phyloP scores from a whole-genome alignment of 2,113 vertebrate genomes.

The Rhinichthys klamathensis region DNA sequence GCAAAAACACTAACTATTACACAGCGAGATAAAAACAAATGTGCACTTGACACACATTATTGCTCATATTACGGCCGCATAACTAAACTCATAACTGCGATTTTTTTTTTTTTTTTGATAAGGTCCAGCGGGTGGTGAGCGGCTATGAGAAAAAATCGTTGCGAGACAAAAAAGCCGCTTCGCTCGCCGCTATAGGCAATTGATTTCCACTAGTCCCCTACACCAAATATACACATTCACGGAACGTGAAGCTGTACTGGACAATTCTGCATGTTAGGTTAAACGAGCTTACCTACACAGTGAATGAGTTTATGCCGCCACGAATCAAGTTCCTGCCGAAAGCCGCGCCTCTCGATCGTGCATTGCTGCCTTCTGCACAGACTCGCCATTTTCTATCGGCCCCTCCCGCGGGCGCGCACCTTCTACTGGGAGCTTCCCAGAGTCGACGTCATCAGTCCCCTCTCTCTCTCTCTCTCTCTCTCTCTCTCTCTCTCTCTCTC shows the following conservation, averaged over 20 bases:
- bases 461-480: constrained; percentile 55
- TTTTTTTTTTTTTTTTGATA: constrained; percentile 52
- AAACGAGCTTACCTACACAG: constrained; percentile 89
- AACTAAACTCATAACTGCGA: constrained; percentile 54
- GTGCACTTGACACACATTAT: neutral
- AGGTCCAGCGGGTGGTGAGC: constrained; percentile 63
- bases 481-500: constrained; percentile 38
- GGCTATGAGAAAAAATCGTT: constrained; percentile 58
- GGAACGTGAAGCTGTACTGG: constrained; percentile 14
- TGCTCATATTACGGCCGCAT: neutral
- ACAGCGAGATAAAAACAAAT: neutral
- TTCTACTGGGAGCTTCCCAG: constrained; percentile 75
- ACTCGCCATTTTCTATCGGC: constrained; percentile 95
- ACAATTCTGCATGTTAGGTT: constrained; percentile 63
- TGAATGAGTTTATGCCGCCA: constrained; percentile 92
- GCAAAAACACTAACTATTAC: neutral
- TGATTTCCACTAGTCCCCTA: constrained; percentile 44
- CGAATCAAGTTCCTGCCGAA: constrained; percentile 94
- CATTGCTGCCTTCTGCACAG: constrained; percentile 92
- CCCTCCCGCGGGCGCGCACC: constrained; percentile 74
- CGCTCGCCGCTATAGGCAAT: neutral
- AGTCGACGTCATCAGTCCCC: constrained; percentile 71
- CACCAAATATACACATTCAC: neutral
- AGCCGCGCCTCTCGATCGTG: constrained; percentile 92
- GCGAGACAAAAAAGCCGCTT: constrained; percentile 61